phyloP scores from a whole-genome alignment of 2,797 vertebrate species.

The Anisognathus igniventris region DNA sequence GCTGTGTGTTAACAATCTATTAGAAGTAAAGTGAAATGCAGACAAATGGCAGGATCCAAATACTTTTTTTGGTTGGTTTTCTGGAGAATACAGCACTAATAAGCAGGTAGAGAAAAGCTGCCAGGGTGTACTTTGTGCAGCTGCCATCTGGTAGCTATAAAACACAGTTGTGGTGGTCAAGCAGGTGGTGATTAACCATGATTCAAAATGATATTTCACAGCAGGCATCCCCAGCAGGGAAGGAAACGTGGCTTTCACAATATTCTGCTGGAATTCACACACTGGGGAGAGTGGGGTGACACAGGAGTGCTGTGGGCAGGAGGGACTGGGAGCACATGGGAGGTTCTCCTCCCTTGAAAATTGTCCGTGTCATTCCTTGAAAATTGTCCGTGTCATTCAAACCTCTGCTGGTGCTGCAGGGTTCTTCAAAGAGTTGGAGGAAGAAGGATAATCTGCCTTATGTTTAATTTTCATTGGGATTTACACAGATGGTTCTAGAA shows the following conservation, averaged over 20 bases:
- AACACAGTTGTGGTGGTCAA: not conserved
- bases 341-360: not conserved
- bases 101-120: not conserved
- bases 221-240: not conserved
- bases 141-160: not conserved
- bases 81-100: not conserved
- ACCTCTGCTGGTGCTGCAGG: not conserved
- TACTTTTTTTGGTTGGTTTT: not conserved
- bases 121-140: not conserved
- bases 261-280: not conserved
- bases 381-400: not conserved
- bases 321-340: not conserved
- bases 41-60: not conserved
- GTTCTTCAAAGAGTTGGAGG: not conserved
- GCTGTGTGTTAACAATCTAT: not conserved
- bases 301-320: not conserved
- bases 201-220: not conserved
- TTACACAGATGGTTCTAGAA: not conserved
- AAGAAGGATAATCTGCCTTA: not conserved
- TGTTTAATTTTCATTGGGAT: not conserved
- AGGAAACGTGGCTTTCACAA: not conserved
- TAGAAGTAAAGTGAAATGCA: not conserved
- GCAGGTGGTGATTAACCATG: constrained; percentile 1
- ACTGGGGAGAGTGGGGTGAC: not conserved
- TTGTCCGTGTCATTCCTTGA: not conserved